phyloP scores from a whole-genome alignment of 2,113 vertebrate species.

The Trichomycterus rosablanca region DNA sequence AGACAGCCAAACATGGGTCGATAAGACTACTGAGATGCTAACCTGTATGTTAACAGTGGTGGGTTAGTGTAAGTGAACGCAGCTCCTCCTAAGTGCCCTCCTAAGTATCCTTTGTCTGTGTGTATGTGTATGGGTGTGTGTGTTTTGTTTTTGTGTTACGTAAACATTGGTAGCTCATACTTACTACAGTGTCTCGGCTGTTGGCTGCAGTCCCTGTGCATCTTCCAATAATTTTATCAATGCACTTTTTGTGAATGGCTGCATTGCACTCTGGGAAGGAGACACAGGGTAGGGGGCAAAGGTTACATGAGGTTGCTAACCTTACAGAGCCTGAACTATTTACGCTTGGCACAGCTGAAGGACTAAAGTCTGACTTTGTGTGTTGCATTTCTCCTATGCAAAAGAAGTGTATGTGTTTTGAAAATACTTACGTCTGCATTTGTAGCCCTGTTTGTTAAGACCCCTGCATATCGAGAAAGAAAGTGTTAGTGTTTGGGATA shows the following conservation, averaged over 20 bases:
- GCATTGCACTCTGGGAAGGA: conserved; percentile 88
- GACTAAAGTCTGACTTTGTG: too few relatives aligned
- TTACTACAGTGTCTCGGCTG: conserved; percentile 96
- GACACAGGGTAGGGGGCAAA: conserved; percentile 25
- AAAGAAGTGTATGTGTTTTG: too few relatives aligned
- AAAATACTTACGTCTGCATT: conserved; percentile 92
- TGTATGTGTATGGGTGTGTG: background rate
- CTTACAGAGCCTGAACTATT: too few relatives aligned
- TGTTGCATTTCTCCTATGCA: too few relatives aligned
- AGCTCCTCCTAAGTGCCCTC: too few relatives aligned
- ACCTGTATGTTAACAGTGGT: too few relatives aligned
- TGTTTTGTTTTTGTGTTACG: background rate
- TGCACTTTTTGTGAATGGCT: conserved; percentile 99
- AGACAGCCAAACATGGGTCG: too few relatives aligned
- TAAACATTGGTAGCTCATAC: conserved; percentile 28
- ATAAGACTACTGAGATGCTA: too few relatives aligned
- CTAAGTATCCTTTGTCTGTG: too few relatives aligned
- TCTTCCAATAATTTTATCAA: conserved; percentile 96
- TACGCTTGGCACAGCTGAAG: too few relatives aligned
- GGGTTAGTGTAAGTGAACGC: too few relatives aligned
- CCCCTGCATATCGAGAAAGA: conserved; percentile 74
- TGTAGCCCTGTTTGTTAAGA: conserved; percentile 97
- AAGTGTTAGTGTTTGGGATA: conserved; percentile 16
- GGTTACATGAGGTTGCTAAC: background rate
- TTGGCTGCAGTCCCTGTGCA: conserved; percentile 93